A percentile compares a stretch with the other conserved stretches of the same genome.
Evolutionary conservation across 2,113 vertebrate genomes (phyloP).

Genomic region (Nothocercus nigrocapillus): DNA sequence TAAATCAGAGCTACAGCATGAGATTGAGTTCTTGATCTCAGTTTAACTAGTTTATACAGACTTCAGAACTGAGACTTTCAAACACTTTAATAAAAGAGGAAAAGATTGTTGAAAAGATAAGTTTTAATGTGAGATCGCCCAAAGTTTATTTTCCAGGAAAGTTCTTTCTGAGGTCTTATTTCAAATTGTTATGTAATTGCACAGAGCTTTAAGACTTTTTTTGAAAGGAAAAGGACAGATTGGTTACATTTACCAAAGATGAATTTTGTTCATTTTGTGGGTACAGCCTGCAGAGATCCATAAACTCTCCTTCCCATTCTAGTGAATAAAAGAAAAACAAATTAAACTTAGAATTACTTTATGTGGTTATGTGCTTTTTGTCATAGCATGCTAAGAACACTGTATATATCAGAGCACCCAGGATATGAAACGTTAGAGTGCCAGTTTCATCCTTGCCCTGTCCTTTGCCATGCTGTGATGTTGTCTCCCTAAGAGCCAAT

Average conservation of each 20-base stretch:
- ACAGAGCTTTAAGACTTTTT: no score
- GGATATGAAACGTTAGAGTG: not conserved
- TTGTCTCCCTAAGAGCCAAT: constrained; percentile 1
- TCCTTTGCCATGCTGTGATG: not conserved
- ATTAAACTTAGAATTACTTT: not conserved
- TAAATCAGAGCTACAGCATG: not conserved
- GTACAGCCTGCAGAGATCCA: not conserved
- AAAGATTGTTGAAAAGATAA: not conserved
- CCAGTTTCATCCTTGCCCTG: not conserved
- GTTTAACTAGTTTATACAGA: not conserved
- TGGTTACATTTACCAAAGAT: not conserved
- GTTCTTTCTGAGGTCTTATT: not conserved
- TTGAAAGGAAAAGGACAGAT: not conserved
- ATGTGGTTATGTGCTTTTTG: not conserved
- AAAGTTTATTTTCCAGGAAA: not conserved
- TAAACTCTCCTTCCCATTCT: not conserved
- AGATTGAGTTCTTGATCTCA: not conserved
- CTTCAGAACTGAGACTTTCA: not conserved
- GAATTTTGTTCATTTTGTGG: not conserved
- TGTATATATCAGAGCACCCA: not conserved
- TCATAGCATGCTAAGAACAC: not conserved
- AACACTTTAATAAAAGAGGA: not conserved
- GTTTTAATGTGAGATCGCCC: not conserved
- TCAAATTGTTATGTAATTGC: not conserved
- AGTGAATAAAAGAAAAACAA: not conserved